Percentiles rank a stretch among this genome's conserved stretches.
Conservation (phyloP, 1,140 invertebrate genomes). For the Meloidogyne hapla region DNA sequence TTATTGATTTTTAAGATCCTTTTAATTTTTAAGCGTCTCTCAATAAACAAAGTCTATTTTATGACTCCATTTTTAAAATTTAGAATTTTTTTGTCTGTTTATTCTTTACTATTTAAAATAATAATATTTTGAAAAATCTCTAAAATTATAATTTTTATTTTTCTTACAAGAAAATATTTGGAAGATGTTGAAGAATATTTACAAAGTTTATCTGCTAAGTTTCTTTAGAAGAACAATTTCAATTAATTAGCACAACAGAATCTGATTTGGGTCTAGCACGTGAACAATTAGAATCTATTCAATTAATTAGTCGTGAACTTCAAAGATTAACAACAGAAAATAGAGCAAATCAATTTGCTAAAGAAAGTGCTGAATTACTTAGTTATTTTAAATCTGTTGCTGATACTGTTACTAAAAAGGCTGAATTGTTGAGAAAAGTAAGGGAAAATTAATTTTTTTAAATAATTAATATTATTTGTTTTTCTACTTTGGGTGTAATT, state of each 20-base stretch:
- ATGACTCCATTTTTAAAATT: slow-evolving; percentile 56
- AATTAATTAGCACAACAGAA: slow-evolving; percentile 73
- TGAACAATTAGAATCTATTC: slow-evolving; percentile 82
- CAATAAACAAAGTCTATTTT: too few relatives aligned
- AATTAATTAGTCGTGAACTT: slow-evolving; percentile 85
- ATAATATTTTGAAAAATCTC: too few relatives aligned
- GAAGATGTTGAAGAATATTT: slow-evolving; percentile 81
- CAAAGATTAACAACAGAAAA: slow-evolving; percentile 86
- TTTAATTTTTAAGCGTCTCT: too few relatives aligned
- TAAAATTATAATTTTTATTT: neutral
- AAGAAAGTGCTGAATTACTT: slow-evolving; percentile 84
- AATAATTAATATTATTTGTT: too few relatives aligned
- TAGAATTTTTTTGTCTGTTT: neutral
- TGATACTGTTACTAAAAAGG: slow-evolving; percentile 71
- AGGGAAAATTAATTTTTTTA: neutral
- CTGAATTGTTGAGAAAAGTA: slow-evolving; percentile 37
- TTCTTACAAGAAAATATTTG: slow-evolving; percentile 84
- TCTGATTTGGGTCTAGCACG: slow-evolving; percentile 77
- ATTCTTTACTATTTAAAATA: too few relatives aligned
- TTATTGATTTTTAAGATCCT: too few relatives aligned
- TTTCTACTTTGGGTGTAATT: too few relatives aligned
- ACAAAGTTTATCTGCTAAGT: slow-evolving; percentile 72
- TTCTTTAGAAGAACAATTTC: slow-evolving; percentile 60
- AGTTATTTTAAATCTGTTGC: slow-evolving; percentile 87
- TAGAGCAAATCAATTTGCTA: slow-evolving; percentile 84